These are phyloP conservation scores for Formica selysi DNA, from an alignment of 1,140 invertebrate species.

Conservation along the genomic window DNA sequence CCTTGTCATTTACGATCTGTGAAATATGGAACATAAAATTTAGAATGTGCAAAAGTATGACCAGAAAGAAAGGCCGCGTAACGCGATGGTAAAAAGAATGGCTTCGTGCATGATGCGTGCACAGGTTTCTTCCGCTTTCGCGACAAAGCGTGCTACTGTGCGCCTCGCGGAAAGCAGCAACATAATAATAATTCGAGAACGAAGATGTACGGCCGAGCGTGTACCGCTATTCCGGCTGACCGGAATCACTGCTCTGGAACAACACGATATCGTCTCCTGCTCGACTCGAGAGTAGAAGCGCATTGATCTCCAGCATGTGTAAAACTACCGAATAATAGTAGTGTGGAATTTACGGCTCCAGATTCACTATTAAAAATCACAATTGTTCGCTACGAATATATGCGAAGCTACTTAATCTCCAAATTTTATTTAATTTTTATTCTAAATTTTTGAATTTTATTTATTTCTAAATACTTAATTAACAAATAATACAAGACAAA, in stretches of 20 bases:
- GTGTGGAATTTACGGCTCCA: background rate
- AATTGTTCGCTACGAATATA: background rate
- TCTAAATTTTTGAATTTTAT: background rate
- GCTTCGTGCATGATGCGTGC: conserved; percentile 54
- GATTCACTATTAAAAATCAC: background rate
- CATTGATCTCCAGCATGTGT: conserved; percentile 35
- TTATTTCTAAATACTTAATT: background rate
- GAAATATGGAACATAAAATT: background rate
- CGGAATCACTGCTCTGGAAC: conserved; percentile 86
- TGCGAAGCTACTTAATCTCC: background rate
- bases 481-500: background rate
- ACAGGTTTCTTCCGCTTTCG: conserved; percentile 78
- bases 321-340: background rate
- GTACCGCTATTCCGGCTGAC: conserved; percentile 85
- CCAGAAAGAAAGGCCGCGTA: conserved; percentile 29
- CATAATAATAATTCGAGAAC: conserved; percentile 80
- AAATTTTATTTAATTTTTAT: background rate
- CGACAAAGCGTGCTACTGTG: conserved; percentile 72
- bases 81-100: conserved; percentile 40
- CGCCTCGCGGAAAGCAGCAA: conserved; percentile 73
- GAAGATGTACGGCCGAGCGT: conserved; percentile 77
- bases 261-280: conserved; percentile 71
- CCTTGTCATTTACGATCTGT: background rate
- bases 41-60: conserved; percentile 36
- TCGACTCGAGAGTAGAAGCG: conserved; percentile 54